phyloP scores from a whole-genome alignment of 37 sponge, comb jelly and placozoan genomes.

The Corticium candelabrum region DNA sequence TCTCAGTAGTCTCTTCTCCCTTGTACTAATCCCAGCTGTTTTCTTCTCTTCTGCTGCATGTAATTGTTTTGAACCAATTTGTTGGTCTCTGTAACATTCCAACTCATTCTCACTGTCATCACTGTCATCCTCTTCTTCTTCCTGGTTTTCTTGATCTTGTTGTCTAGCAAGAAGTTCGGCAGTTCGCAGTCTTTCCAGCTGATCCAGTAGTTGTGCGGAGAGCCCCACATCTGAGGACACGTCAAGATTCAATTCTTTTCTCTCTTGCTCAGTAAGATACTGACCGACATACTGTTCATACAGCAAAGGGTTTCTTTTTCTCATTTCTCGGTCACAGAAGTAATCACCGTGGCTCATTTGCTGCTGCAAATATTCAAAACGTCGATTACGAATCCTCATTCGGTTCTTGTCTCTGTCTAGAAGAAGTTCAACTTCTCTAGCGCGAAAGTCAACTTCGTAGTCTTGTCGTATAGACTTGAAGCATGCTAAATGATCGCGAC shows the following conservation, averaged over 20 bases:
- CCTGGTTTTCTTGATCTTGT: conserved; percentile 26
- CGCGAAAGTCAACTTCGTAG: conserved; percentile 39
- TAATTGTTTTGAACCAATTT: neutral
- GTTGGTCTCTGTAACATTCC: neutral
- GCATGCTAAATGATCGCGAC: conserved; percentile 32
- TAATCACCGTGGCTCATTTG: conserved; percentile 44
- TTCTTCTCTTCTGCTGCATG: conserved; percentile 8
- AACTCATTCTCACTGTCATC: neutral
- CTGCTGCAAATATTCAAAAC: conserved; percentile 38
- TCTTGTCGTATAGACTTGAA: conserved; percentile 26
- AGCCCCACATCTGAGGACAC: conserved; percentile 26
- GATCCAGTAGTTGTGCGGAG: conserved; percentile 32
- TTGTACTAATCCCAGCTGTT: conserved; percentile 17
- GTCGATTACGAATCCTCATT: conserved; percentile 33
- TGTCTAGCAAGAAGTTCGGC: conserved; percentile 14
- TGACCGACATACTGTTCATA: conserved; percentile 77
- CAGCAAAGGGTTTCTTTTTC: conserved; percentile 44
- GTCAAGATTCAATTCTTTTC: neutral
- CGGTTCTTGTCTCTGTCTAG: conserved; percentile 5
- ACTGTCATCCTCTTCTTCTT: conserved; percentile 13
- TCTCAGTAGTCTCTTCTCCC: conserved; percentile 35
- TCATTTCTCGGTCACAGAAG: conserved; percentile 63
- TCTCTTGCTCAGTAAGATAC: conserved; percentile 65
- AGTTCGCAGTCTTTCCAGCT: conserved; percentile 20
- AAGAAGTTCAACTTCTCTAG: conserved; percentile 24